Base-by-base conservation (phyloP, 1,140 invertebrate species). In the Drosophila kohkoa region DNA sequence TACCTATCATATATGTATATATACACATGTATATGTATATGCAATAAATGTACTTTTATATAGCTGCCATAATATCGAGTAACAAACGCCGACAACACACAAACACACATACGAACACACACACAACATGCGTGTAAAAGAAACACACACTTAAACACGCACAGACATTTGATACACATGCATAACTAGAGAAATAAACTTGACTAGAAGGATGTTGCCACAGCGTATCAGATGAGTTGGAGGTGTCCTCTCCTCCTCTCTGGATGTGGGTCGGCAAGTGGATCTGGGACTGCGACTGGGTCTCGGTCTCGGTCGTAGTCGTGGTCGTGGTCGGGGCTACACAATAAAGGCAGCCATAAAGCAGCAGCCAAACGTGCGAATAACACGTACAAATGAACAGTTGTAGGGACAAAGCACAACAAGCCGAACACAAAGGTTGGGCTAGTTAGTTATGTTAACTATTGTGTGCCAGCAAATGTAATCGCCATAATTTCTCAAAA, bases 261-360 rank as follows among this genome's bases (percentile, higher is more conserved):
- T 10, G 35, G 6, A 10, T 10, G 1, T 38, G 35, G 35, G 10
- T 38, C 11, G 46, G 32, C 5, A 28, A 49, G 7, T 38, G 35
- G 35, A 38, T 38, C 11, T 54, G 32, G 10, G 38, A 49, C 38
- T 66, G 32, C 51, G 52, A 55, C 66, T 60, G 51, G 15, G 16
- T 55, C 59, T 69, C 51, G 64, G 58, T 73, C 69, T 77, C 49
- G 20, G 20, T 20, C 20, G 0, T 0, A 0, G 20, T 25, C 20
- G 3, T 4, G 20, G 20, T 25, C 20, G 20, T 25, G 45, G 51
- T 70, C 59, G 55, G 52, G 62, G 45, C 83, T 80, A 77, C 77
- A 87, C 88, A 88, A 87, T 88, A 88, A 88, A 77, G 30, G 82
- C 80, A 78, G 83, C 79, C 83, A 87, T 87, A 88, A 87, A 87